Evolutionary conservation across 2,888 invertebrate genomes (phyloP).

Genomic region (Lottia gigantea): DNA sequence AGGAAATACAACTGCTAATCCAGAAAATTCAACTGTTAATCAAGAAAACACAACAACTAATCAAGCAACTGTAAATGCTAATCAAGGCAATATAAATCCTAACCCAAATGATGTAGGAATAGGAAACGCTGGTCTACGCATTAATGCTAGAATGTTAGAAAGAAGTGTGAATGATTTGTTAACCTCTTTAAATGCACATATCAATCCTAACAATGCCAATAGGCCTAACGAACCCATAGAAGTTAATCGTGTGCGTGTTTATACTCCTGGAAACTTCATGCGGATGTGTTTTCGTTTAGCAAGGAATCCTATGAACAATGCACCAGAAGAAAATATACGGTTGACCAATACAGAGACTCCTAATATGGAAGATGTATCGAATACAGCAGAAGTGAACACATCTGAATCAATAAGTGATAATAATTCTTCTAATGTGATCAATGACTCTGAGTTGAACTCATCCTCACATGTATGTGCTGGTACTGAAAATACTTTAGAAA

Average conservation of each 20-base stretch:
- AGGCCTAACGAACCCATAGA: constrained; percentile 26
- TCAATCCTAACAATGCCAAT: constrained; percentile 5
- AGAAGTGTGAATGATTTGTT: constrained; percentile 21
- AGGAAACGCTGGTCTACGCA: not conserved
- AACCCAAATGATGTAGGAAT: not conserved
- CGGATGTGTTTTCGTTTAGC: constrained; percentile 21
- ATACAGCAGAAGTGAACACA: not conserved
- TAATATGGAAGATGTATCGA: not conserved
- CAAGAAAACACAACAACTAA: no score
- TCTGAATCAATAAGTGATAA: not conserved
- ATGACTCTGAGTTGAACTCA: no score
- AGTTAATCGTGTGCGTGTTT: constrained; percentile 26
- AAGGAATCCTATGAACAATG: constrained; percentile 2
- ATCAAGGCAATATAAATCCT: not conserved
- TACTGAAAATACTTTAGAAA: no score
- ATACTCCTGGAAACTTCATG: constrained; percentile 31
- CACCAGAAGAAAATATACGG: not conserved
- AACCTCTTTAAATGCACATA: constrained; percentile 12
- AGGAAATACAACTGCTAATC: not conserved
- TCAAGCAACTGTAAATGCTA: no score
- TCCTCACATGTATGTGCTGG: no score
- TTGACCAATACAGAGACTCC: not conserved
- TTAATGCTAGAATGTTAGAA: constrained; percentile 16
- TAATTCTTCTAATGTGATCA: not conserved
- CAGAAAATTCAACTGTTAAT: not conserved